Evolutionary conservation across 2,888 invertebrate species (phyloP).

Genomic region (Alcis repandata): DNA sequence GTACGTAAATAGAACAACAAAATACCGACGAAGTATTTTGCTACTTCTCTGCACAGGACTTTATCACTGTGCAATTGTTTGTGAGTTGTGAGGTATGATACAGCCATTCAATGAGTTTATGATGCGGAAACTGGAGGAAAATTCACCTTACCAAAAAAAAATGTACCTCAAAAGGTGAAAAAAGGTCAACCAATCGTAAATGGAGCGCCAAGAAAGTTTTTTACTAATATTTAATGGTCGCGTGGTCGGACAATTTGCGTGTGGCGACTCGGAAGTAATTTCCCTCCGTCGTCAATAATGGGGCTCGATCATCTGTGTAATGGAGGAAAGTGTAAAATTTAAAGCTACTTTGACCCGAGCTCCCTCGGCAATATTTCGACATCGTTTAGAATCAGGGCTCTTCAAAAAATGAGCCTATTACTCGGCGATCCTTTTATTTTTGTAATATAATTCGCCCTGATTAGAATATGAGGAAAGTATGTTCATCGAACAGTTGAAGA

Average conservation of each 20-base stretch:
- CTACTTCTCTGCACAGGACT: not conserved
- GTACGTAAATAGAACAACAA: not conserved
- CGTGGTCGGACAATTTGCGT: constrained; percentile 58
- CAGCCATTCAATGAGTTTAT: constrained; percentile 30
- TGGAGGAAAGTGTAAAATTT: constrained; percentile 62
- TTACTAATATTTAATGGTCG: constrained; percentile 46
- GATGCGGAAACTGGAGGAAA: constrained; percentile 22
- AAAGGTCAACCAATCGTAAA: constrained; percentile 37
- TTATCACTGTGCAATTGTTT: constrained; percentile 13
- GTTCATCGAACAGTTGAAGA: constrained; percentile 18
- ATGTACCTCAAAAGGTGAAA: constrained; percentile 17
- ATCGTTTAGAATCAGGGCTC: constrained; percentile 35
- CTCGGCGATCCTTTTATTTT: constrained; percentile 25
- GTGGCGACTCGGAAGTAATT: constrained; percentile 71
- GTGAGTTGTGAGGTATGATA: constrained; percentile 17
- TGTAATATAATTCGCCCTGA: constrained; percentile 1
- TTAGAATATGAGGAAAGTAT: constrained; percentile 19
- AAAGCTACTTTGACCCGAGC: constrained; percentile 52
- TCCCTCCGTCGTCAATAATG: constrained; percentile 65
- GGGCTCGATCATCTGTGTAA: constrained; percentile 60
- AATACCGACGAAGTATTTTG: not conserved
- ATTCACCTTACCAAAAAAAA: constrained; percentile 11
- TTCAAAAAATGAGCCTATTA: constrained; percentile 30
- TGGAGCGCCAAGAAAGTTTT: constrained; percentile 38
- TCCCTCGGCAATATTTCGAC: constrained; percentile 45